These are phyloP conservation scores for Malurus elegans DNA, from an alignment of 2,113 vertebrate genomes.

Conservation along the genomic window DNA sequence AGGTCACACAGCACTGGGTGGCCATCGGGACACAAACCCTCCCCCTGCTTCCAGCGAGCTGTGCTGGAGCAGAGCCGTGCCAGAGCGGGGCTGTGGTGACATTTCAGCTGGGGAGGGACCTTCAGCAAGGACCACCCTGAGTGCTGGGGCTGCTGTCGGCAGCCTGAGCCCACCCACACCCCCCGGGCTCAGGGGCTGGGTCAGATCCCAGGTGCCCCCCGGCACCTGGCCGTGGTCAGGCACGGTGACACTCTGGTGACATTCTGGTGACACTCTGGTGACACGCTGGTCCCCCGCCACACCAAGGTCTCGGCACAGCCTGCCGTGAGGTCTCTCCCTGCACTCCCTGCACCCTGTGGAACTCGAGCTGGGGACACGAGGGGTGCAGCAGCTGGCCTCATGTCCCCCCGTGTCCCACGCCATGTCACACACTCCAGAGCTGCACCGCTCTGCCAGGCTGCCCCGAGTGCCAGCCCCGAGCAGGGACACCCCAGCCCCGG, in stretches of 20 bases:
- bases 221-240: accelerated
- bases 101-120: background rate
- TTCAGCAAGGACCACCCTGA: background rate
- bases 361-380: background rate
- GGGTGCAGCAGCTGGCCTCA: background rate
- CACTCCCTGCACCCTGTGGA: background rate
- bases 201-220: background rate
- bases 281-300: accelerated
- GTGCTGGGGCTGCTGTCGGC: background rate
- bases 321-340: background rate
- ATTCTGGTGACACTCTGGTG: background rate
- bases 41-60: background rate
- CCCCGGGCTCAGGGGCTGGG: accelerated
- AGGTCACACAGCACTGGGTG: accelerated
- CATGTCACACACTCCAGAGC: background rate
- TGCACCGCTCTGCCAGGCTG: background rate
- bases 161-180: background rate
- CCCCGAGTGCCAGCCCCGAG: accelerated
- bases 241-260: accelerated
- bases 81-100: accelerated
- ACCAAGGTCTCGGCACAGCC: accelerated
- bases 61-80: accelerated
- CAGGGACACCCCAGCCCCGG: accelerated
- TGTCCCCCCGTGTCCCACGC: accelerated
- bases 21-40: background rate